Evolutionary conservation across 2,888 invertebrate species (phyloP).

Genomic region (Brachyopa scutellaris): DNA sequence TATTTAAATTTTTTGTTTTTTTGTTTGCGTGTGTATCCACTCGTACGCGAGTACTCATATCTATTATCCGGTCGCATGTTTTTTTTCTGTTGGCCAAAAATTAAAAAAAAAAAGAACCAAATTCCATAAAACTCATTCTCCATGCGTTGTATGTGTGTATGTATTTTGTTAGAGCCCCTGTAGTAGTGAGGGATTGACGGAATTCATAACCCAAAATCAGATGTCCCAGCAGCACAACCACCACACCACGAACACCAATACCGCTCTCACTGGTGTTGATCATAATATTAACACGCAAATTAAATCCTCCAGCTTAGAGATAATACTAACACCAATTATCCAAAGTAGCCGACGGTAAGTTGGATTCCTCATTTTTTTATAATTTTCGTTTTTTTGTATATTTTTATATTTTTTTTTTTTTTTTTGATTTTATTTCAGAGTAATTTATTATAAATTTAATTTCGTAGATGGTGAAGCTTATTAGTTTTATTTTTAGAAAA

Average conservation of each 20-base stretch:
- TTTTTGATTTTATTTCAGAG: background rate
- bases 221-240: conserved; percentile 73
- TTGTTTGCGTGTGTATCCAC: background rate
- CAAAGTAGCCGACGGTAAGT: conserved; percentile 83
- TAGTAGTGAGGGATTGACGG: conserved; percentile 75
- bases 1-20: background rate
- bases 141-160: conserved; percentile 63
- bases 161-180: conserved; percentile 68
- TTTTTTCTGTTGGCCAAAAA: no score
- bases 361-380: conserved; percentile 62
- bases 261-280: conserved; percentile 69
- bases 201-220: conserved; percentile 71
- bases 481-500: background rate
- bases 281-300: conserved; percentile 76
- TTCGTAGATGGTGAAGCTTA: background rate
- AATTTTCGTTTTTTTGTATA: background rate
- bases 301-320: conserved; percentile 82
- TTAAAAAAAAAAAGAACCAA: conserved; percentile 23
- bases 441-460: background rate
- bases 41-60: background rate
- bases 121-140: conserved; percentile 42
- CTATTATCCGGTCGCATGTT: conserved; percentile 48
- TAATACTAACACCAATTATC: conserved; percentile 82
- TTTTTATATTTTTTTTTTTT: background rate
- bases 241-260: conserved; percentile 67